phyloP scores from a whole-genome alignment of 1,140 invertebrate species.

The Asbolus verrucosus region DNA sequence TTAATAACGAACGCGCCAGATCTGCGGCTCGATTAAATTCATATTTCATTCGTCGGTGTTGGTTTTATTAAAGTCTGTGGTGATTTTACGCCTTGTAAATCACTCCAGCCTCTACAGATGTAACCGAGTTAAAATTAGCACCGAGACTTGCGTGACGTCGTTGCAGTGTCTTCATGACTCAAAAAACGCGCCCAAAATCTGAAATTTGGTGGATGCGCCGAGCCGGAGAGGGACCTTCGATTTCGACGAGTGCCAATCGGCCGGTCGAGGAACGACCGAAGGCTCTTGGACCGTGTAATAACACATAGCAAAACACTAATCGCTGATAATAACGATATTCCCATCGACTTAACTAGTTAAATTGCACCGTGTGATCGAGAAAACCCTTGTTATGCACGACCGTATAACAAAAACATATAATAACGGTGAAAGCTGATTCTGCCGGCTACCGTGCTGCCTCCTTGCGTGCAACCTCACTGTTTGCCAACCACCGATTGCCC shows the following conservation, averaged over 20 bases:
- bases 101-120: neutral
- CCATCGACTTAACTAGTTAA: slow-evolving; percentile 44
- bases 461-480: slow-evolving; percentile 39
- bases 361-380: slow-evolving; percentile 47
- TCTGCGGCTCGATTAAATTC: too few species aligned
- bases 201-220: slow-evolving; percentile 3
- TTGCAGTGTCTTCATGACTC: neutral
- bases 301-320: slow-evolving; percentile 20
- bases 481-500: slow-evolving; percentile 32
- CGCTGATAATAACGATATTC: slow-evolving; percentile 34
- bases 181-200: neutral
- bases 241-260: too few species aligned
- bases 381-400: slow-evolving; percentile 47
- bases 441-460: slow-evolving; percentile 45
- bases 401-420: slow-evolving; percentile 45
- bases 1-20: too few species aligned
- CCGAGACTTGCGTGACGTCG: neutral
- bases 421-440: slow-evolving; percentile 49
- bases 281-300: neutral
- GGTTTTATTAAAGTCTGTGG: neutral
- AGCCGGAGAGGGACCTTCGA: too few species aligned
- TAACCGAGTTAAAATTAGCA: slow-evolving; percentile 6
- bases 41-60: too few species aligned
- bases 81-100: neutral
- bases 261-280: neutral